Conservation (phyloP, 2,797 vertebrate species). For the Syngnathus acus region DNA sequence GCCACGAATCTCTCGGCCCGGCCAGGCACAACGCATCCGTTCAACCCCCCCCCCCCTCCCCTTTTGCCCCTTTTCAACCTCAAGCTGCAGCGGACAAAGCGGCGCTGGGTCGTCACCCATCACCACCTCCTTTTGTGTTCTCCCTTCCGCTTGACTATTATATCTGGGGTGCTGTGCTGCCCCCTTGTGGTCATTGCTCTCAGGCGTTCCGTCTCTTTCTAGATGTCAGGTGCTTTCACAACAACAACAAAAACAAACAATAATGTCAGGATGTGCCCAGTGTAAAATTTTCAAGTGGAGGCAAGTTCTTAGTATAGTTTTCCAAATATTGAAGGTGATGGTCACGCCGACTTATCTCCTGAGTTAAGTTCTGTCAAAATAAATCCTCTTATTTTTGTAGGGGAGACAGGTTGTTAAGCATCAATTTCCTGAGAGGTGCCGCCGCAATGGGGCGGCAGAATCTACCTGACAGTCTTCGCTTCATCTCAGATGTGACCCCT, state of each 20-base stretch:
- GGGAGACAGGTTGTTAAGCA: background rate
- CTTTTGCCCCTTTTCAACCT: background rate
- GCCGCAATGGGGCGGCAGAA: background rate
- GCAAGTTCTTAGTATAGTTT: background rate
- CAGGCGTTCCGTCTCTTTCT: conserved; percentile 55
- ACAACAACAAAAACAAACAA: background rate
- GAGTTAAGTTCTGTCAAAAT: background rate
- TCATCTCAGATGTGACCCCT: conserved; percentile 33
- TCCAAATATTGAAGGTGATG: background rate
- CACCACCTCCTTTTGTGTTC: conserved; percentile 6
- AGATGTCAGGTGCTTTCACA: conserved; percentile 54
- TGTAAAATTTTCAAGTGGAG: conserved; percentile 7
- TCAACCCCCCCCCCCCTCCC: background rate
- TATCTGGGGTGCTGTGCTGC: conserved; percentile 48
- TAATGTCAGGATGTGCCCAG: background rate
- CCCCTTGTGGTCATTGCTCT: conserved; percentile 64
- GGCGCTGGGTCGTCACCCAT: conserved; percentile 2
- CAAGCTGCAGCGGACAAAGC: background rate
- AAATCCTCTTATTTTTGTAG: background rate
- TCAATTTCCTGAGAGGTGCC: conserved; percentile 9
- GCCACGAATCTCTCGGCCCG: conserved; percentile 30
- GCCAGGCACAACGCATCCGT: conserved; percentile 8
- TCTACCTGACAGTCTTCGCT: conserved; percentile 10
- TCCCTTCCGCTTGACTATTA: conserved; percentile 13
- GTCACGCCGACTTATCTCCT: background rate